Base-by-base conservation (phyloP, 2,888 invertebrate species). In the Hyalella azteca region DNA sequence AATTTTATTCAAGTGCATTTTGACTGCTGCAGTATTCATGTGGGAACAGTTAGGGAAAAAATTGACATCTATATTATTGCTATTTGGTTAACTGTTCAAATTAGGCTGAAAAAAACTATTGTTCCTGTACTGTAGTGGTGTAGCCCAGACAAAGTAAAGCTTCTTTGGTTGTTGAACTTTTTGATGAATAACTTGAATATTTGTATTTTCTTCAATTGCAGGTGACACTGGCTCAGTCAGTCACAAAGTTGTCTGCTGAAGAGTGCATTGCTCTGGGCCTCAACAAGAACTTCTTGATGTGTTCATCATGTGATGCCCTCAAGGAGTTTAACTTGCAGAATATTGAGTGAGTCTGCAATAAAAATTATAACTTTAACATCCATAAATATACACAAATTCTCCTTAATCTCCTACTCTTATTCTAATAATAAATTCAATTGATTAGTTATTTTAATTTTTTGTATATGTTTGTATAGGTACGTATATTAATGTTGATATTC, bases 181-280 rank as follows among this genome's bases (percentile, higher is more conserved):
- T 1, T 54, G 4, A 11, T 26, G 26, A 5, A 11, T 26, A 2
- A 13, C n/a, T 54, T 22, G 7, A 2, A n/a, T 54, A 29, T 54
- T 54, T 26, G 3, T 54, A 22, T 26, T 54, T 9, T 0, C 7
- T 26, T 22, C 5, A 26, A 22, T 54, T 3, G 13, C 82, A 84
- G 84, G 54, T 81, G 29, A 59, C 78, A n/a, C 40, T 81, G n/a
- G 76, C 78, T 1, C 79, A 83, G 54, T 76, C 80, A 15, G 41
- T 79, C 1, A 73, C 78, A 19, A 80, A 82, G 26, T 73, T 85
- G 26, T 78, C 83, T 4, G 78, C 81, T 13, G 94, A 95, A 87
- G 94, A 96, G 87, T 98, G 97, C 88, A 91, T 92, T 87, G 90
- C 92, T 19, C 88, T 95, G 80, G 98, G 97, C 13, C 95, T 95